phyloP scores from a whole-genome alignment of 2,888 invertebrate genomes.

The Leucozona laternaria region DNA sequence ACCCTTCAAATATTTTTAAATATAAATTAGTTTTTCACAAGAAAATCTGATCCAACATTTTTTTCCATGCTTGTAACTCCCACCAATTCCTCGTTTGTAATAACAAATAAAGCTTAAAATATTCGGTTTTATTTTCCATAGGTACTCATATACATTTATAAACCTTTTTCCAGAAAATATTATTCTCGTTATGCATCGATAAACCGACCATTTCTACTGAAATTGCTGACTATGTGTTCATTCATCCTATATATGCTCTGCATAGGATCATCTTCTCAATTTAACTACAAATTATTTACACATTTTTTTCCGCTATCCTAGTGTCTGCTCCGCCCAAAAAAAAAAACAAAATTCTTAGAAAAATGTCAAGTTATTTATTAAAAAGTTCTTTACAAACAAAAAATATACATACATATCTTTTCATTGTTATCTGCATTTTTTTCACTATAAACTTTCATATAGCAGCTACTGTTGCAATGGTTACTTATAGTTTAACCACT shows the following conservation, averaged over 20 bases:
- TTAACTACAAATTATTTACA: constrained; percentile 38
- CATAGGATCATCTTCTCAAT: constrained; percentile 38
- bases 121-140: not conserved
- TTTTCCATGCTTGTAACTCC: not conserved
- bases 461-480: constrained; percentile 18
- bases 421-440: constrained; percentile 52
- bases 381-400: constrained; percentile 31
- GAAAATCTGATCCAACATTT: no score
- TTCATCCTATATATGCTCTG: constrained; percentile 21
- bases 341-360: constrained; percentile 16
- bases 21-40: no score
- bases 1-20: no score
- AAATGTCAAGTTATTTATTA: constrained; percentile 15
- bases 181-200: constrained; percentile 8
- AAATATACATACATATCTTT: not conserved
- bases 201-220: constrained; percentile 23
- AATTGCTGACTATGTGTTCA: constrained; percentile 33
- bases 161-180: constrained; percentile 3
- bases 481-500: no score
- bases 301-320: not conserved
- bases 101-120: not conserved
- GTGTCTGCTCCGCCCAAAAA: not conserved
- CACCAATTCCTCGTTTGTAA: not conserved
- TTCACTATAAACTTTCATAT: not conserved
- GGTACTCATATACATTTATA: not conserved